These are phyloP conservation scores for Chlamydotis undulata DNA, from an alignment of 2,113 vertebrate species.

Conservation along the genomic window DNA sequence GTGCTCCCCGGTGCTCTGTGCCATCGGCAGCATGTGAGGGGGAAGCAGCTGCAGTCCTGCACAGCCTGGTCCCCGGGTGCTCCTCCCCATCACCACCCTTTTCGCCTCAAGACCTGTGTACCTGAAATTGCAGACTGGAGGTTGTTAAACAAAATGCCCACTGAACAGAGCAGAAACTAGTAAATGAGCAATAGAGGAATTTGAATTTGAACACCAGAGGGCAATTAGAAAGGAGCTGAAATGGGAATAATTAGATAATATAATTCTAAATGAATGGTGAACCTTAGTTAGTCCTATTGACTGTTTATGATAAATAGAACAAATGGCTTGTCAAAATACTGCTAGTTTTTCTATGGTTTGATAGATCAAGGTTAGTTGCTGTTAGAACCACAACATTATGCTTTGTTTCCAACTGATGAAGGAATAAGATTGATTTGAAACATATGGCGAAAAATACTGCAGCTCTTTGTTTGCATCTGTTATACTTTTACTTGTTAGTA, in stretches of 20 bases:
- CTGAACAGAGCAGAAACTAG: background rate
- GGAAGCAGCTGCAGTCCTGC: conserved; percentile 8
- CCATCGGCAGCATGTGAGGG: rapidly evolving
- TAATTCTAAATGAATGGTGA: background rate
- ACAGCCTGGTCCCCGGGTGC: background rate
- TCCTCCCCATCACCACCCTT: background rate
- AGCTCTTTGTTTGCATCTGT: conserved; percentile 66
- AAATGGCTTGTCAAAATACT: conserved; percentile 28
- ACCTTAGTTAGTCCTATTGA: conserved; percentile 2
- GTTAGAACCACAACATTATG: conserved; percentile 45
- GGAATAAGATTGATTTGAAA: conserved; percentile 73
- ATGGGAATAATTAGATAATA: conserved; percentile 6
- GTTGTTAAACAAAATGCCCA: conserved; percentile 14
- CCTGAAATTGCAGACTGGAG: background rate
- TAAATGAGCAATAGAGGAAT: conserved; percentile 16
- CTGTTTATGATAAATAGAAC: background rate
- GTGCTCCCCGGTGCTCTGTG: rapidly evolving
- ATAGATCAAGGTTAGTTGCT: conserved; percentile 51
- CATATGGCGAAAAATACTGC: conserved; percentile 65
- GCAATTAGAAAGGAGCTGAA: conserved; percentile 21
- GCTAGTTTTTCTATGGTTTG: conserved; percentile 43
- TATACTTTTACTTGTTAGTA: conserved; percentile 64
- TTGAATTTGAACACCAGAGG: conserved; percentile 23
- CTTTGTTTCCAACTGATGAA: conserved; percentile 72
- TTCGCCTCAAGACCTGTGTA: background rate